These are phyloP conservation scores for Agapetus fuscipes DNA, from an alignment of 2,888 invertebrate species.

Conservation along the genomic window DNA sequence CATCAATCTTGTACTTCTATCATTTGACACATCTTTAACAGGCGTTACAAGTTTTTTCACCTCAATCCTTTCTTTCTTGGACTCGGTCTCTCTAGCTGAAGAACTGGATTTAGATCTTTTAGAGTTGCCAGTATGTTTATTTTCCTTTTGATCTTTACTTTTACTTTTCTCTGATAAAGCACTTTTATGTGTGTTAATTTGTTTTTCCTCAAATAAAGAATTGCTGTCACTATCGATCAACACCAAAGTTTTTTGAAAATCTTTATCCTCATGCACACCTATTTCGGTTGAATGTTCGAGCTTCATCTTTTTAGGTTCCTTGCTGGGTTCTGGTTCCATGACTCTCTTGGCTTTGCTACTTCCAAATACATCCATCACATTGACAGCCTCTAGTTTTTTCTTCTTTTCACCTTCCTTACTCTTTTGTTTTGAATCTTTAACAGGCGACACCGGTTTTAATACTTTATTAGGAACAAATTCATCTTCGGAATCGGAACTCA, in stretches of 20 bases:
- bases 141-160: too few species aligned
- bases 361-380: too few species aligned
- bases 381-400: constrained; percentile 25
- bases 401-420: constrained; percentile 19
- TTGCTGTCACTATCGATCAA: constrained; percentile 42
- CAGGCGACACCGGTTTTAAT: constrained; percentile 5
- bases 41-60: constrained; percentile 8
- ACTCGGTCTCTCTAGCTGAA: too few species aligned
- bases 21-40: constrained; percentile 5
- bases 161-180: too few species aligned
- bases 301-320: too few species aligned
- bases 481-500: constrained; percentile 15
- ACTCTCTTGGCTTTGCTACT: too few species aligned
- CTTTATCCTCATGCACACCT: constrained; percentile 55
- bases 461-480: constrained; percentile 7
- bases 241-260: constrained; percentile 58
- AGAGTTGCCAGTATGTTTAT: too few species aligned
- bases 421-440: constrained; percentile 13
- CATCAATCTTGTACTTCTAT: background rate
- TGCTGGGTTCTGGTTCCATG: too few species aligned
- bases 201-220: constrained; percentile 36
- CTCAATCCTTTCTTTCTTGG: constrained; percentile 22
- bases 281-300: too few species aligned
- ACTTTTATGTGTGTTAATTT: too few species aligned
- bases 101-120: too few species aligned